Conservation (phyloP, 1,140 invertebrate species). For the Caenorhabditis briggsae region DNA sequence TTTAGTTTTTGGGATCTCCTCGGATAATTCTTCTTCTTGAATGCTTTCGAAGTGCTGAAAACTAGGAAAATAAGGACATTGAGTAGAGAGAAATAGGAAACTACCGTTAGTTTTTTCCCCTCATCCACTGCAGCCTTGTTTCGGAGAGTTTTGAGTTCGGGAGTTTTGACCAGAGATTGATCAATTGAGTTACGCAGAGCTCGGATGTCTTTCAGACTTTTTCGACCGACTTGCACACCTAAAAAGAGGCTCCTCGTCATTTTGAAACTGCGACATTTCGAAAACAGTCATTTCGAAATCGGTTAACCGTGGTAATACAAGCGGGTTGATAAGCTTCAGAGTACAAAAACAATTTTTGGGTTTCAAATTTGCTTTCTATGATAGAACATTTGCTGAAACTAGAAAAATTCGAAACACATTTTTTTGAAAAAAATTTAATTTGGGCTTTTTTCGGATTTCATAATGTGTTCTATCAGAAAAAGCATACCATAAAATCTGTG, state of each 20-base stretch:
- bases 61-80: neutral
- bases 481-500: too few species aligned
- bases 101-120: neutral
- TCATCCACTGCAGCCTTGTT: neutral
- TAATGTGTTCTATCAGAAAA: too few species aligned
- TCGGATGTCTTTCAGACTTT: constrained; percentile 51
- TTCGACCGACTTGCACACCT: constrained; percentile 33
- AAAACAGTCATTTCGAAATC: too few species aligned
- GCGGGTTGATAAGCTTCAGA: too few species aligned
- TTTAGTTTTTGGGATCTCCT: constrained; percentile 5
- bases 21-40: constrained; percentile 25
- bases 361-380: too few species aligned
- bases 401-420: too few species aligned
- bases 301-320: too few species aligned
- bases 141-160: neutral
- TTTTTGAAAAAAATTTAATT: too few species aligned
- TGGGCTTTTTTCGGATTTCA: too few species aligned
- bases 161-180: constrained; percentile 34
- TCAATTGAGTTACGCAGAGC: constrained; percentile 18
- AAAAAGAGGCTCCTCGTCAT: neutral
- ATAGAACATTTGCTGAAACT: too few species aligned
- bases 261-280: neutral
- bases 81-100: neutral
- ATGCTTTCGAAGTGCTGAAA: constrained; percentile 39
- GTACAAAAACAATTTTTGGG: too few species aligned